Evolutionary conservation across 2,797 vertebrate species (phyloP).

Genomic region (Triplophysa yarkandensis): DNA sequence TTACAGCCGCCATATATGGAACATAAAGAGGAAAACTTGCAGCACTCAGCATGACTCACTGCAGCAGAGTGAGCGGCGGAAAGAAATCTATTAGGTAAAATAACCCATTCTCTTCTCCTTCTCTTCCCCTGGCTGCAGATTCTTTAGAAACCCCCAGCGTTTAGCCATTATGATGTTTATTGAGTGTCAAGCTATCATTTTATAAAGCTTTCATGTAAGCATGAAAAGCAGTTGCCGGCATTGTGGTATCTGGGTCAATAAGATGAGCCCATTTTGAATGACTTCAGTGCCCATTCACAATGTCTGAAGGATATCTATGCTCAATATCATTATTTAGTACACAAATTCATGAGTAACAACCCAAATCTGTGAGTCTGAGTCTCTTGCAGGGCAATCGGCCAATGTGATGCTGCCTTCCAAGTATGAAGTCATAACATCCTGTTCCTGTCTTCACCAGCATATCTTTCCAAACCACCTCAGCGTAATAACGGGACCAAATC

Average conservation of each 20-base stretch:
- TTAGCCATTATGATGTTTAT: constrained; percentile 27
- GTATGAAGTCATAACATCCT: constrained; percentile 18
- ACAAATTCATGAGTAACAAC: not conserved
- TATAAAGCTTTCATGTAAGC: constrained; percentile 1
- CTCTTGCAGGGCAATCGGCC: not conserved
- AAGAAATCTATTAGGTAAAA: constrained; percentile 43
- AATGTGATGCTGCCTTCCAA: constrained; percentile 11
- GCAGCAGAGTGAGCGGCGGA: not conserved
- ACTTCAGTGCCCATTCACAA: constrained; percentile 23
- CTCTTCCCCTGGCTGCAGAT: not conserved
- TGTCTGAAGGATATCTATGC: not conserved
- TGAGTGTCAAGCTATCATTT: constrained; percentile 26
- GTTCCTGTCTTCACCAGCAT: not conserved
- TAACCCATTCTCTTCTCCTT: constrained; percentile 40
- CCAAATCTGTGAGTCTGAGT: constrained; percentile 16
- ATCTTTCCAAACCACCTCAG: not conserved
- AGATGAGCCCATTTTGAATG: constrained; percentile 19
- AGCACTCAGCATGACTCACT: not conserved
- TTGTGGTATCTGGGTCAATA: constrained; percentile 27
- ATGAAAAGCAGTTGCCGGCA: not conserved
- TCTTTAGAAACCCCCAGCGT: constrained; percentile 7
- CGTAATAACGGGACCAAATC: constrained; percentile 32
- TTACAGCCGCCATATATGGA: not conserved
- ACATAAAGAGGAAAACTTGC: not conserved
- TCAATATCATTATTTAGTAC: not conserved